phyloP scores from a whole-genome alignment of 2,888 invertebrate genomes.

The Apomyelois bistriatella region DNA sequence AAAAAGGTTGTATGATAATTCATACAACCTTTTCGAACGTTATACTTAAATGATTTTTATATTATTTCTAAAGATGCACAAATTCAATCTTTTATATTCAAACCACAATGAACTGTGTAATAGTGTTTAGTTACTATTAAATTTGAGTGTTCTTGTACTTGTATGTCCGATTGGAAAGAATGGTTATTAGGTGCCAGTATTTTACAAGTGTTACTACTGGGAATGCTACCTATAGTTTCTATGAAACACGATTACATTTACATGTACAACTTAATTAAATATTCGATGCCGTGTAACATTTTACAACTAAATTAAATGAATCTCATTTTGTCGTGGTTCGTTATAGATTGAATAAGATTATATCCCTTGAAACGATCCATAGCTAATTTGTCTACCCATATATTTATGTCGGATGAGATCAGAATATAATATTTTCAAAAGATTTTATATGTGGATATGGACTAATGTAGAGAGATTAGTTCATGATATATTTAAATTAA shows the following conservation, averaged over 20 bases:
- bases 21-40: too few species aligned
- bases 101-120: too few species aligned
- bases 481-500: slow-evolving; percentile 6
- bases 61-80: not conserved
- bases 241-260: not conserved
- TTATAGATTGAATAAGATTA: not conserved
- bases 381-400: slow-evolving; percentile 8
- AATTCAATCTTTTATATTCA: too few species aligned
- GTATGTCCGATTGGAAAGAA: not conserved
- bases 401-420: slow-evolving; percentile 1
- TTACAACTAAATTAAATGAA: slow-evolving; percentile 23
- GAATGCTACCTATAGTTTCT: not conserved
- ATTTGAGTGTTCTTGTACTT: not conserved
- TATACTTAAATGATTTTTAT: too few species aligned
- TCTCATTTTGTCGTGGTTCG: slow-evolving; percentile 22
- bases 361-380: slow-evolving; percentile 6
- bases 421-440: slow-evolving; percentile 8
- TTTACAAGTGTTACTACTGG: too few species aligned
- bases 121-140: too few species aligned
- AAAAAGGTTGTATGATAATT: too few species aligned
- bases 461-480: not conserved
- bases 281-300: not conserved
- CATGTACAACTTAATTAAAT: not conserved
- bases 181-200: not conserved
- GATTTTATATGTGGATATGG: slow-evolving; percentile 11